A percentile compares a stretch with the other conserved stretches of the same genome.
Evolutionary conservation across 2,797 vertebrate genomes (phyloP).

Genomic region (Perodicticus potto): DNA sequence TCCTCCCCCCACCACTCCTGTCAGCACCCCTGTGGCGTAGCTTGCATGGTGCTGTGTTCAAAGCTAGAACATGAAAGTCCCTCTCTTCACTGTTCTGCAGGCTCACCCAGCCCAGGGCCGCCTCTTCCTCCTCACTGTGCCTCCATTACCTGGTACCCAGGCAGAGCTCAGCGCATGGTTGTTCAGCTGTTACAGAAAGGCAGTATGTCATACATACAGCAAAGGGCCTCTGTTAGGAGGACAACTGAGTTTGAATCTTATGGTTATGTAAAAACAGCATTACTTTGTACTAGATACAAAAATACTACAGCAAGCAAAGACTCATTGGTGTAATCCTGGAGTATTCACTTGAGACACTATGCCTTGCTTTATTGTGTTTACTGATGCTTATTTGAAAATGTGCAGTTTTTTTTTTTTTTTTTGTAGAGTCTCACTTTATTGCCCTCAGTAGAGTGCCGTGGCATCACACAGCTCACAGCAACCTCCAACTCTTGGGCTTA

Average conservation of each 20-base stretch:
- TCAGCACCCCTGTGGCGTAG: no score
- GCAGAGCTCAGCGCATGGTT: neutral
- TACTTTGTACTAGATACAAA: neutral
- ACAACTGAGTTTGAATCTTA: neutral
- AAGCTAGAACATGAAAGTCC: neutral
- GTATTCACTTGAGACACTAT: neutral
- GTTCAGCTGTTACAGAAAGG: neutral
- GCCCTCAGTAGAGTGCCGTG: no score
- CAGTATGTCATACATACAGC: rapidly evolving
- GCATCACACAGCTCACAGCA: no score
- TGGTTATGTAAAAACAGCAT: neutral
- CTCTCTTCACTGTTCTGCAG: no score
- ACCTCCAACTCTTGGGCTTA: no score
- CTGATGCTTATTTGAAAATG: neutral
- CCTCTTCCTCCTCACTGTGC: neutral
- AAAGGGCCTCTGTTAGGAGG: neutral
- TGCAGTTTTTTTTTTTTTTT: no score
- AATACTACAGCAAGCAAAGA: neutral
- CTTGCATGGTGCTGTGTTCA: neutral
- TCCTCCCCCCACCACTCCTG: neutral
- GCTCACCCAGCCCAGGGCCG: neutral
- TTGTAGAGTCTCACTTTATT: no score
- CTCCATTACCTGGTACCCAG: neutral
- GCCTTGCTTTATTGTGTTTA: neutral
- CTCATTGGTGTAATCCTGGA: neutral